Evolutionary conservation across 2,113 vertebrate genomes (phyloP).

Genomic region (Tragulus kanchil): DNA sequence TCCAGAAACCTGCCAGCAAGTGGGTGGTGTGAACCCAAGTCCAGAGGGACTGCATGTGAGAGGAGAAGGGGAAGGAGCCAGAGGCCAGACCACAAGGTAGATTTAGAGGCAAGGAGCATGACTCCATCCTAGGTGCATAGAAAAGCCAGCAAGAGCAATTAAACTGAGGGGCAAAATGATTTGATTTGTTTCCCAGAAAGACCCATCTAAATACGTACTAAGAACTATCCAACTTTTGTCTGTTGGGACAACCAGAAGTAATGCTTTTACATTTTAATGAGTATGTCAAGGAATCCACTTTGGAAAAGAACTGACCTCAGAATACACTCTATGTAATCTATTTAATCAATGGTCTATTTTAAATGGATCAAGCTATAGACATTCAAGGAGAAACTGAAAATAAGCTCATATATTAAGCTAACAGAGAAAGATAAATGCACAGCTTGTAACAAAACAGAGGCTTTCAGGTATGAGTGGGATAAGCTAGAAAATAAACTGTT

Average conservation of each 20-base stretch:
- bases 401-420: background rate
- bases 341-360: background rate
- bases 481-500: background rate
- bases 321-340: background rate
- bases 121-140: background rate
- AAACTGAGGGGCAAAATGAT: background rate
- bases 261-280: background rate
- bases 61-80: background rate
- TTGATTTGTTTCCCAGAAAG: background rate
- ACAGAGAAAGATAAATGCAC: background rate
- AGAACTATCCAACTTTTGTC: background rate
- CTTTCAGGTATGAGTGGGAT: background rate
- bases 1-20: background rate
- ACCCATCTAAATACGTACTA: background rate
- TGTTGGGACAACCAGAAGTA: background rate
- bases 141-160: background rate
- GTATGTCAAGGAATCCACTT: background rate
- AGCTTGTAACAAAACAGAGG: background rate
- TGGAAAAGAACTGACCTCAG: conserved; percentile 5
- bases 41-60: background rate
- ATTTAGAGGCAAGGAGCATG: background rate
- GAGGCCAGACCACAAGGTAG: background rate
- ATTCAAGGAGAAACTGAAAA: conserved; percentile 37
- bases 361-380: background rate
- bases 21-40: background rate